Conservation (phyloP, 2,113 vertebrate genomes). For the Ovis aries region ARS-UI_Ramb_v3.0 NC_056055.1:237394501-237395000, state of each 20-base stretch:
- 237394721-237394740: background rate
- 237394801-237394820: background rate
- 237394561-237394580: no score
- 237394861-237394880: fast-evolving
- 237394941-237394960: background rate
- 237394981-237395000: fast-evolving
- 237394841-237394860: background rate
- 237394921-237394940: background rate
- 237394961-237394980: background rate
- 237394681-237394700: fast-evolving
- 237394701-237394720: background rate
- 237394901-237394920: background rate
- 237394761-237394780: background rate
- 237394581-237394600: background rate
- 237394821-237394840: background rate
- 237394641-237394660: fast-evolving
- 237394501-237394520: background rate
- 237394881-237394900: no score
- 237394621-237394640: background rate
- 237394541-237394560: background rate
- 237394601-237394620: background rate
- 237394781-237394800: background rate
- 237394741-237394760: background rate
- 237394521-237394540: fast-evolving
- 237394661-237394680: fast-evolving